These are phyloP conservation scores for Caenorhabditis tropicalis DNA, from an alignment of 1,140 invertebrate genomes.

Conservation along the genomic window DNA sequence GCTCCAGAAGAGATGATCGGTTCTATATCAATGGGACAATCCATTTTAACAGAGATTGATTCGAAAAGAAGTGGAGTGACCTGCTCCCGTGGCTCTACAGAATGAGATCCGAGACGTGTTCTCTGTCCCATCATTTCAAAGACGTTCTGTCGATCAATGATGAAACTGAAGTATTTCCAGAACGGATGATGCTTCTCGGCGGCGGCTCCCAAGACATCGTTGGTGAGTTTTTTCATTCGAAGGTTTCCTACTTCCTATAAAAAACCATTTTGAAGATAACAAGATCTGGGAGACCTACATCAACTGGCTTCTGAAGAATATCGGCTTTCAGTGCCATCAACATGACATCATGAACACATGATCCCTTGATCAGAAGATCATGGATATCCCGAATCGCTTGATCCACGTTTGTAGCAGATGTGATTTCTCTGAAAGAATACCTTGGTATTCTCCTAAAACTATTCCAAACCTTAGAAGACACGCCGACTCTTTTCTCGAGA, in stretches of 20 bases:
- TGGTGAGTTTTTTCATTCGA: background rate
- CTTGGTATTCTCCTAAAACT: too few relatives aligned
- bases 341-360: background rate
- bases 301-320: conserved; percentile 3
- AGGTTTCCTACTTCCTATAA: background rate
- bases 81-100: background rate
- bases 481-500: conserved; percentile 9
- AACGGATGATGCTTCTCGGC: conserved; percentile 28
- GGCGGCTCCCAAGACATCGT: background rate
- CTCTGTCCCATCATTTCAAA: conserved; percentile 20
- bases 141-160: conserved; percentile 21
- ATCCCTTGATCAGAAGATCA: conserved; percentile 13
- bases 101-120: background rate
- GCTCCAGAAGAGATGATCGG: background rate
- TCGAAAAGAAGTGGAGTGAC: background rate
- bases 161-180: conserved; percentile 24
- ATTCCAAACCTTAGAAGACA: too few relatives aligned
- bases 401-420: conserved; percentile 1
- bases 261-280: background rate
- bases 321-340: background rate
- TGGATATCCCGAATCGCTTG: conserved; percentile 33
- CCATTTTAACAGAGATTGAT: conserved; percentile 11
- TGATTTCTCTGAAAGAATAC: conserved; percentile 22
- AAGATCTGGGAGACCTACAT: background rate
- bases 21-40: conserved; percentile 12